Percentiles rank a stretch among this genome's conserved stretches.
Conservation (phyloP, 2,888 invertebrate genomes). For the Leucoma salicis region DNA sequence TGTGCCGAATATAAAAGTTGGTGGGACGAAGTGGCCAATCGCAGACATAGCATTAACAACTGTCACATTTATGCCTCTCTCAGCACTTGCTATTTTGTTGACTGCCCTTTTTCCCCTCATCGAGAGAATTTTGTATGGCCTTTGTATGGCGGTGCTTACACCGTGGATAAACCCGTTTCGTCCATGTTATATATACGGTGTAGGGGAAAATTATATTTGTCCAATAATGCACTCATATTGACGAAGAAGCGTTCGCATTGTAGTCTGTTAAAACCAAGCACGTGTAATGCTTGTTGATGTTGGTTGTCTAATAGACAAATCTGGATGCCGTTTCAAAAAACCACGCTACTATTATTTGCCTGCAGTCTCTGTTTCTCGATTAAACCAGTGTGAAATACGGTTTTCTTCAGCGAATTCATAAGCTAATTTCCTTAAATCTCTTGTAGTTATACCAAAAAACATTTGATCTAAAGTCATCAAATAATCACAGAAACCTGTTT, state of each 20-base stretch:
- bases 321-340: constrained; percentile 12
- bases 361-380: neutral
- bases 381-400: neutral
- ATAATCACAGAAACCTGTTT: neutral
- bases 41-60: constrained; percentile 27
- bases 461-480: neutral
- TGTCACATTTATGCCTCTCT: constrained; percentile 39
- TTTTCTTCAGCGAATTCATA: neutral
- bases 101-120: constrained; percentile 43
- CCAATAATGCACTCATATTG: constrained; percentile 5
- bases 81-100: constrained; percentile 37
- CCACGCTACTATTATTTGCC: neutral
- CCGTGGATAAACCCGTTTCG: constrained; percentile 46
- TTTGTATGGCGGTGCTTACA: too few relatives aligned
- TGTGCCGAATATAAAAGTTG: constrained; percentile 31
- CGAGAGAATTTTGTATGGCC: constrained; percentile 36
- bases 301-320: constrained; percentile 16
- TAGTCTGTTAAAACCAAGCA: constrained; percentile 15
- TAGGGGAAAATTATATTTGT: constrained; percentile 12
- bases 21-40: constrained; percentile 24
- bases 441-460: constrained; percentile 10
- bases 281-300: constrained; percentile 16
- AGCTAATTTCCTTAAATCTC: constrained; percentile 2
- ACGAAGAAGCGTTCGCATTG: constrained; percentile 13
- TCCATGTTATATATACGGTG: constrained; percentile 45